These are phyloP conservation scores for Tridacna crocea DNA, from an alignment of 2,888 invertebrate genomes.

Conservation along the genomic window DNA sequence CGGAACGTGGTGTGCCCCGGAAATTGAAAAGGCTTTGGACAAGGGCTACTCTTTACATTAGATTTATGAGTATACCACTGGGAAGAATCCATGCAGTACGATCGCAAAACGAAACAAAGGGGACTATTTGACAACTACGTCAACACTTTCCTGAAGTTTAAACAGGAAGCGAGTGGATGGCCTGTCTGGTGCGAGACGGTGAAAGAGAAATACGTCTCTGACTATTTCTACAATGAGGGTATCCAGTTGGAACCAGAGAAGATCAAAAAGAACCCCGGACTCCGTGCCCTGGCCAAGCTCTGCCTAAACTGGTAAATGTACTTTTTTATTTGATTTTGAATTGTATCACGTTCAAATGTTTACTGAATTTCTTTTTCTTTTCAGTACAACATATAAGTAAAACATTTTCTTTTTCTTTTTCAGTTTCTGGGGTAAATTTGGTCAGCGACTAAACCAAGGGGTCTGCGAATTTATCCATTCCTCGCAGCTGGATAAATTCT, in stretches of 20 bases:
- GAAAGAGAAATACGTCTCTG: slow-evolving; percentile 55
- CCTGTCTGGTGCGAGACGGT: slow-evolving; percentile 48
- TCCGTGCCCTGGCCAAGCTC: slow-evolving; percentile 52
- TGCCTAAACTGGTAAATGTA: slow-evolving; percentile 43
- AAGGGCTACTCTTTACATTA: slow-evolving; percentile 78
- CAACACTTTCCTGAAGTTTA: too few relatives aligned
- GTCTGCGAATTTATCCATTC: slow-evolving; percentile 14
- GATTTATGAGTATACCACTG: slow-evolving; percentile 79
- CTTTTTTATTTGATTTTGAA: too few relatives aligned
- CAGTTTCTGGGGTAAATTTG: too few relatives aligned
- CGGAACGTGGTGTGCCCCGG: too few relatives aligned
- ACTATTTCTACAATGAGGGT: slow-evolving; percentile 60
- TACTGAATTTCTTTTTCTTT: too few relatives aligned
- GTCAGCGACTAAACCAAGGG: too few relatives aligned
- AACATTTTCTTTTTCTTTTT: too few relatives aligned
- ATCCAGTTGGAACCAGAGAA: slow-evolving; percentile 36
- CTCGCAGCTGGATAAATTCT: slow-evolving; percentile 27
- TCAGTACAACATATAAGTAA: too few relatives aligned
- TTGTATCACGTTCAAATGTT: too few relatives aligned
- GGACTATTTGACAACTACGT: too few relatives aligned
- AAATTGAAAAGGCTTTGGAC: slow-evolving; percentile 77
- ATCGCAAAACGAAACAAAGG: too few relatives aligned
- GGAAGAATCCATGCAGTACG: slow-evolving; percentile 51
- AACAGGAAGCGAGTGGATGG: too few relatives aligned
- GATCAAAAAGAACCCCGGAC: slow-evolving; percentile 51